A percentile compares a stretch with the other conserved stretches of the same genome.
Conservation (phyloP, 2,113 vertebrate genomes). For the Platichthys flesus region DNA sequence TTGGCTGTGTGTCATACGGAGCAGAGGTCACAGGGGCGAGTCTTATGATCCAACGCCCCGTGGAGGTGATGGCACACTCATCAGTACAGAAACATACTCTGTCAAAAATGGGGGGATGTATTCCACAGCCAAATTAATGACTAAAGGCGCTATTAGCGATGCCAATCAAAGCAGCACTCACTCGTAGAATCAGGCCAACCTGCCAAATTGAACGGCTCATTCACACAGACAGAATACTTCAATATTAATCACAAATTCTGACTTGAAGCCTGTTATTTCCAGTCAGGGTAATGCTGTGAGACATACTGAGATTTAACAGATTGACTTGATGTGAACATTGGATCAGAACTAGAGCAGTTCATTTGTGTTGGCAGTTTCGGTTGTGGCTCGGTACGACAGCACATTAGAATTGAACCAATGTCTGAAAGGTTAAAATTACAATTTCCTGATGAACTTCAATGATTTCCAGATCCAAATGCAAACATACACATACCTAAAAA, state of each 20-base stretch:
- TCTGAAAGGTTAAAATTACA: slow-evolving; percentile 1
- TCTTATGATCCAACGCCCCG: slow-evolving; percentile 48
- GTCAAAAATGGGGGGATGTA: slow-evolving; percentile 48
- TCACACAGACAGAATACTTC: slow-evolving; percentile 51
- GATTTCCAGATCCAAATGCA: not conserved
- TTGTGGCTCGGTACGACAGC: not conserved
- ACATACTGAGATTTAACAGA: slow-evolving; percentile 50
- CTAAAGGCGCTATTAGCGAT: slow-evolving; percentile 54
- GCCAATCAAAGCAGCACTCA: slow-evolving; percentile 64
- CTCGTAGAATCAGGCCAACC: slow-evolving; percentile 48
- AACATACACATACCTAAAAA: not conserved
- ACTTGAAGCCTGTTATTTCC: slow-evolving; percentile 57
- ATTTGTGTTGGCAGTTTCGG: slow-evolving; percentile 11
- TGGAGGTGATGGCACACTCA: slow-evolving; percentile 54
- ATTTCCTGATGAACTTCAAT: not conserved
- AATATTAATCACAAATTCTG: slow-evolving; percentile 57
- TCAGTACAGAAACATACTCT: slow-evolving; percentile 64
- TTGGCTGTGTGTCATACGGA: slow-evolving; percentile 39
- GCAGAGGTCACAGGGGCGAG: slow-evolving; percentile 53
- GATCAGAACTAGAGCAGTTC: slow-evolving; percentile 26
- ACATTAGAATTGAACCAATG: slow-evolving; percentile 10
- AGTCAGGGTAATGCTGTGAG: slow-evolving; percentile 35
- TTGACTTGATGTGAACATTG: slow-evolving; percentile 49
- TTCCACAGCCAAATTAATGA: slow-evolving; percentile 55
- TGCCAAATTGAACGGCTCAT: slow-evolving; percentile 57